These are phyloP conservation scores for Dinocampus coccinellae DNA, from an alignment of 2,888 invertebrate genomes.

Conservation along the genomic window DNA sequence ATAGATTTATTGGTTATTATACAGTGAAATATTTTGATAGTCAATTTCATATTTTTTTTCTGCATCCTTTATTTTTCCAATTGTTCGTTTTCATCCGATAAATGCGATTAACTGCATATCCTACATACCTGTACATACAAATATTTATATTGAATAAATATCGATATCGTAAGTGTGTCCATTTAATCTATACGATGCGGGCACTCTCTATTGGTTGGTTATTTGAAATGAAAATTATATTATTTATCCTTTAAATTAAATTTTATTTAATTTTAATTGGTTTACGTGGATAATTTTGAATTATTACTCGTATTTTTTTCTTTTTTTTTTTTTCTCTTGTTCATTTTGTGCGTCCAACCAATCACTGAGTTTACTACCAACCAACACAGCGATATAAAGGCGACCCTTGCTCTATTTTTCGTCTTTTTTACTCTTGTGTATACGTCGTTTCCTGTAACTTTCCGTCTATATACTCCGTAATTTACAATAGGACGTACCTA, in stretches of 20 bases:
- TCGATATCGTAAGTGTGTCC: neutral
- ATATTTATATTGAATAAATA: slow-evolving; percentile 5
- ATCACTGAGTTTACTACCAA: too few species aligned
- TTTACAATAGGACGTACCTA: neutral
- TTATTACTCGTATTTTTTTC: too few species aligned
- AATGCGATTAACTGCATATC: slow-evolving; percentile 8
- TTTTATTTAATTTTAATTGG: neutral
- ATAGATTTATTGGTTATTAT: slow-evolving; percentile 1
- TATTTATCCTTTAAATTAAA: neutral
- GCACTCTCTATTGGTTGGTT: neutral
- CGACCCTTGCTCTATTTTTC: too few species aligned
- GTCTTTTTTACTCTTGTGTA: too few species aligned
- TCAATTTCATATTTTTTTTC: neutral
- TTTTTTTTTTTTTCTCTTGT: too few species aligned
- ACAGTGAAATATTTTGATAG: slow-evolving; percentile 15
- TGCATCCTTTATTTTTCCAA: neutral
- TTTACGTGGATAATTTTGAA: too few species aligned
- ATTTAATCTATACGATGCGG: slow-evolving; percentile 20
- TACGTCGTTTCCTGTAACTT: too few species aligned
- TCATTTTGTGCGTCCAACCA: too few species aligned
- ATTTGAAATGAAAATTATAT: neutral
- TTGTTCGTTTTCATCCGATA: neutral
- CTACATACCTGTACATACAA: neutral
- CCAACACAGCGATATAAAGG: too few species aligned
- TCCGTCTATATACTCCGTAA: neutral